These are phyloP conservation scores for Trichomycterus rosablanca DNA, from an alignment of 2,113 vertebrate species.

Conservation along the genomic window DNA sequence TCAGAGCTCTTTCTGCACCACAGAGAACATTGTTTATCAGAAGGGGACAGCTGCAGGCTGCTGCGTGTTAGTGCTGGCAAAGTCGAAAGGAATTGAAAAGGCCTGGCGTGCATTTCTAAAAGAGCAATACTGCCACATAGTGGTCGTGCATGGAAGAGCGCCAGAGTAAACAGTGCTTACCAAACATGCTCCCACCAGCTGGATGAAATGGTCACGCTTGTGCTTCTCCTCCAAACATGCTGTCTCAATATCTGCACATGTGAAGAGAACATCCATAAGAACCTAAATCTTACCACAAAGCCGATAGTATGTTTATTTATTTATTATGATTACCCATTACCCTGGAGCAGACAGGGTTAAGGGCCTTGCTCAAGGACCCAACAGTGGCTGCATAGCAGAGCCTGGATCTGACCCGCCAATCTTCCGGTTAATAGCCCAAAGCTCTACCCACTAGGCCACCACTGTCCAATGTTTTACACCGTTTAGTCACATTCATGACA, in stretches of 20 bases:
- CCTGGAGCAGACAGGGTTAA: too few species aligned
- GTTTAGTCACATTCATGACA: too few species aligned
- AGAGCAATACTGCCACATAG: slow-evolving; percentile 45
- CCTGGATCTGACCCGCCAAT: too few species aligned
- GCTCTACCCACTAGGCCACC: too few species aligned
- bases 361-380: too few species aligned
- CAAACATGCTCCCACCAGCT: slow-evolving; percentile 92
- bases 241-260: slow-evolving; percentile 87
- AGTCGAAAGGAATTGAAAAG: background rate
- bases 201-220: slow-evolving; percentile 93
- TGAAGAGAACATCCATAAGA: background rate
- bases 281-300: too few species aligned
- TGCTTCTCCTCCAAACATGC: slow-evolving; percentile 94
- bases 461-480: too few species aligned
- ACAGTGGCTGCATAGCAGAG: too few species aligned
- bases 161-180: slow-evolving; percentile 66
- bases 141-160: slow-evolving; percentile 16
- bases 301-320: too few species aligned
- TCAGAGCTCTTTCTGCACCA: slow-evolving; percentile 24
- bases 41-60: slow-evolving; percentile 21
- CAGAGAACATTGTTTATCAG: slow-evolving; percentile 35
- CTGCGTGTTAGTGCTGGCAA: background rate
- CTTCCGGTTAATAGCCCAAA: too few species aligned
- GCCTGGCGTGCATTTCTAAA: background rate
- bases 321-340: too few species aligned